Evolutionary conservation across 1,140 invertebrate genomes (phyloP), one percentile per base, ranked within the genome.

Genomic region (Helicoverpa zea): DNA sequence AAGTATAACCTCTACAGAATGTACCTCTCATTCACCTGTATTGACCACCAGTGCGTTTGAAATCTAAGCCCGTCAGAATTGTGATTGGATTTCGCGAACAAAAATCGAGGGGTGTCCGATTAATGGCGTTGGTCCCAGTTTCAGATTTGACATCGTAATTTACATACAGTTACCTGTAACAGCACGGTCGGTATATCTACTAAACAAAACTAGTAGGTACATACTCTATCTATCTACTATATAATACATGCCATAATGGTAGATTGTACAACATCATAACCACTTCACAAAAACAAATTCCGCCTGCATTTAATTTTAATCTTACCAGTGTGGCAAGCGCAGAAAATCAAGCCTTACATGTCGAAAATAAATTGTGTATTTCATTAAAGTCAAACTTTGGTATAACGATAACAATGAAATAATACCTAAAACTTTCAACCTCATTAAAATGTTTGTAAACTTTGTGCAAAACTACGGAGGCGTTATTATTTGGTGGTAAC

Each of bases 381-480:
- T 54, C 52, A 43, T 54, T 29, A 11, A 1, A 29, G 58, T 10
- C 14, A 70, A 70, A 51, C 23, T 70, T 23, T 3, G 16, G 43
- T 51, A 12, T 52, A 52, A 52, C 47, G 29, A 70, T 54, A 70
- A 70, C 66, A 70, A 70, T 70, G 49, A 70, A 70, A 70, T 70
- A 70, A 70, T 54, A 54, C n/a, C 43, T 29, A 12, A 70, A 70
- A 70, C 10, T 70, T 70, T 29, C 12, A 13, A 13, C 23, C 66
- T 70, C 66, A 70, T 70, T 70, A 70, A 52, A 70, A 70, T 66
- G 63, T 52, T 70, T 7, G 18, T 23, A 52, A 70, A 70, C 49
- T 70, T 70, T 18, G 1, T 30, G 54, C 66, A 51, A 70, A 52
- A 70, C 66, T 70, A 70, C 47, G 49, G 18, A 70, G 49, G 66